Conservation (phyloP, 2,888 invertebrate species). For the Cheilosia pagana region DNA sequence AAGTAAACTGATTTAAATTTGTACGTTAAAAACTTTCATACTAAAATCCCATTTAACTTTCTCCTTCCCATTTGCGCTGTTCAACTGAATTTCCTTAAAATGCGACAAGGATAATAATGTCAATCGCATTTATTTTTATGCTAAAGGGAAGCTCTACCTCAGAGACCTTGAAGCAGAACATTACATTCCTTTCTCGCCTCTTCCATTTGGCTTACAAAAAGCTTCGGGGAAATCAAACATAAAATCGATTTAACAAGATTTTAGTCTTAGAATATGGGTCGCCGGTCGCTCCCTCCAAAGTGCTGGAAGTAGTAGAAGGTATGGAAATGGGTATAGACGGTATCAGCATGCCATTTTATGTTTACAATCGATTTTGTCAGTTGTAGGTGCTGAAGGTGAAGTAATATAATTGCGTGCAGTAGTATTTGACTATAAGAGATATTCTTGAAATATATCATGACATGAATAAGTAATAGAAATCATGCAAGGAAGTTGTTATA, state of each 20-base stretch:
- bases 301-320: too few relatives aligned
- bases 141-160: neutral
- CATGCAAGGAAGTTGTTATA: too few relatives aligned
- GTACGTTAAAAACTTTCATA: neutral
- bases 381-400: slow-evolving; percentile 1
- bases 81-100: neutral
- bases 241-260: slow-evolving; percentile 53
- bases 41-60: slow-evolving; percentile 1
- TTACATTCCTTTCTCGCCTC: neutral
- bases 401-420: neutral
- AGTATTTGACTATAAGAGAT: too few relatives aligned
- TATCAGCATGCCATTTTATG: neutral
- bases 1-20: slow-evolving; percentile 4
- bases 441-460: too few relatives aligned
- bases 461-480: too few relatives aligned
- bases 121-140: slow-evolving; percentile 24
- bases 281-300: neutral
- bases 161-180: slow-evolving; percentile 5
- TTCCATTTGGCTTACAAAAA: slow-evolving; percentile 22
- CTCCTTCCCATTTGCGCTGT: neutral
- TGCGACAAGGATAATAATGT: slow-evolving; percentile 22
- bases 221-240: slow-evolving; percentile 32
- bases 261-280: slow-evolving; percentile 20
- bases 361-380: neutral
- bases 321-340: neutral